phyloP scores from a whole-genome alignment of 2,113 vertebrate species.

The Spea multiplicata region DNA sequence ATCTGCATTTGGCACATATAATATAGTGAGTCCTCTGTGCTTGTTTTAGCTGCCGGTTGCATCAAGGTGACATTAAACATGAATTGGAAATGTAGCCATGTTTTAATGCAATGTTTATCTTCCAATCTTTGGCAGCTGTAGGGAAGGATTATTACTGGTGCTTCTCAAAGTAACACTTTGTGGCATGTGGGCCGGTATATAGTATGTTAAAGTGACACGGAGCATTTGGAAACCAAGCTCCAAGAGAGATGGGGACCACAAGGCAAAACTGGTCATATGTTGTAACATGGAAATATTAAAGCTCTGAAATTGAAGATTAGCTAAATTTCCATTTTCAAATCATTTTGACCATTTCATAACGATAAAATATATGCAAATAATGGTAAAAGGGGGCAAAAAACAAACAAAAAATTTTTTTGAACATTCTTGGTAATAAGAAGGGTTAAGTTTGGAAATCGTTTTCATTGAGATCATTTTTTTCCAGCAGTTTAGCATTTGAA shows the following conservation, averaged over 20 bases:
- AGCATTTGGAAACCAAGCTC: too few relatives aligned
- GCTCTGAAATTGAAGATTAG: too few relatives aligned
- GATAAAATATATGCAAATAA: too few relatives aligned
- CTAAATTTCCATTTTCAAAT: too few relatives aligned
- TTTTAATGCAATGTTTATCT: slow-evolving; percentile 9
- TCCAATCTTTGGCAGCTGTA: slow-evolving; percentile 2
- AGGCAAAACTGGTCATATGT: too few relatives aligned
- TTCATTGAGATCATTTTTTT: slow-evolving; percentile 13
- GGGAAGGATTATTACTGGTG: not conserved
- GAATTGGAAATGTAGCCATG: not conserved
- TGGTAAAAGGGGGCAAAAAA: too few relatives aligned
- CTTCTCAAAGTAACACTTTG: not conserved
- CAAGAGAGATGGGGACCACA: too few relatives aligned
- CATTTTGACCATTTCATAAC: too few relatives aligned
- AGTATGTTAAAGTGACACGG: too few relatives aligned
- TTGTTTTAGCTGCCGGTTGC: slow-evolving; percentile 9
- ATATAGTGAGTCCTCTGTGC: not conserved
- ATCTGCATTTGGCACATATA: not conserved
- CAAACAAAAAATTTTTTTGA: too few relatives aligned
- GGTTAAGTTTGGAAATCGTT: not conserved
- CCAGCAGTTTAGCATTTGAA: slow-evolving; percentile 16
- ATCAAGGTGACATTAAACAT: not conserved
- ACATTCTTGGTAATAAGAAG: not conserved
- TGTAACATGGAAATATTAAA: too few relatives aligned
- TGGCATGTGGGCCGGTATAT: too few relatives aligned